Evolutionary conservation across 2,797 vertebrate genomes (phyloP), one percentile per base, ranked within the genome.

Genomic region (Poecile montanus): DNA sequence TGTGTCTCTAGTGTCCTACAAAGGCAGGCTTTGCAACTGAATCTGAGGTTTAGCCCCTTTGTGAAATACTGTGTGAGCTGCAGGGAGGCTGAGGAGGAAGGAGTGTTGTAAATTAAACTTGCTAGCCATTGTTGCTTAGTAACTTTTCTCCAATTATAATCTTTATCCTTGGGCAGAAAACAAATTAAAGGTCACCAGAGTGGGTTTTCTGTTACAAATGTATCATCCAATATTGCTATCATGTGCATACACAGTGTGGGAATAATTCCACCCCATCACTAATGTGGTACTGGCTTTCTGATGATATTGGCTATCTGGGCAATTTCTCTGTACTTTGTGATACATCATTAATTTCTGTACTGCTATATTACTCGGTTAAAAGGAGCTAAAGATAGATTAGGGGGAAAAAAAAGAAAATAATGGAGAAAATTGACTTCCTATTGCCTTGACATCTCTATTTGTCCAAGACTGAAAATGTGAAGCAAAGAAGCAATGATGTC

Each of bases 1-100:
- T 67, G 34, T 87, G 90, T 93, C 88, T 94, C 93, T 89, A 26
- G 89, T 95, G 92, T 91, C 95, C 85, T 95, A 77, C 93, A 96
- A 96, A 96, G n/a, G 44, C 53, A 94, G 53, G 6, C n/a, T 91
- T 89, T 81, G 76, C 78, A 89, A 95, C 65, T 4, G 20, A 76
- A 53, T 77, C 53, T 71, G 86, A 89, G 42, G 94, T 84, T 51
- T 74, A 93, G 68, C 47, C 84, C 44, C 70, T 96, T 88, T 54
- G 65, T 76, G 88, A 97, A 97, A 96, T 45, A 19, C 27, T 82
- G 54, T 65, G 57, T 61, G 85, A 93, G 63, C 48, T 92, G 61
- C 83, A 75, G 72, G n/a, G 88, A 93, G 34, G 30, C 67, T 83
- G 90, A 94, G 54, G 51, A 91, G 32, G 86, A 94, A 91, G 68